A percentile compares a stretch with the other conserved stretches of the same genome.
Conservation (phyloP, 2,888 invertebrate species). For the Calameuta pallipes region DNA sequence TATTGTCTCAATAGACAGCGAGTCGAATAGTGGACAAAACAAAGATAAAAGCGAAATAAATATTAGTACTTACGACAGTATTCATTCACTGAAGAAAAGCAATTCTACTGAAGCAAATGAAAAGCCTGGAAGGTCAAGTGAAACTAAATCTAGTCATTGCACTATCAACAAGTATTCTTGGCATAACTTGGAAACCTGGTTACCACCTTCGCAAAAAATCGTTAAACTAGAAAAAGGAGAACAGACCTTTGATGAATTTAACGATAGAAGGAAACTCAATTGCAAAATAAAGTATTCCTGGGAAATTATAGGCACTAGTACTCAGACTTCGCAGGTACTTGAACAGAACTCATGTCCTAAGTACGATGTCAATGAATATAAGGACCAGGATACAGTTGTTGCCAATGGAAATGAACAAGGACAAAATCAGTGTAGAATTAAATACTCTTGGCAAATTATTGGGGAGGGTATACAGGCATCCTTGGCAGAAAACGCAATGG, state of each 20-base stretch:
- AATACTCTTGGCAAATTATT: constrained; percentile 51
- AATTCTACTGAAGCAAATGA: not conserved
- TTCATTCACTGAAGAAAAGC: not conserved
- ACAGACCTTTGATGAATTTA: not conserved
- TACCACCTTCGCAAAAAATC: constrained; percentile 32
- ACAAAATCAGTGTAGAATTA: constrained; percentile 32
- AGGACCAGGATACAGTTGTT: too few species aligned
- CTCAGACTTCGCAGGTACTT: constrained; percentile 44
- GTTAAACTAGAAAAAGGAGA: constrained; percentile 5
- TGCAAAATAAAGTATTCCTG: constrained; percentile 50
- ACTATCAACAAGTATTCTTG: constrained; percentile 32
- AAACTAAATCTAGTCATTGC: constrained; percentile 1
- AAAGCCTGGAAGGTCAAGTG: not conserved
- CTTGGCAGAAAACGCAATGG: constrained; percentile 21
- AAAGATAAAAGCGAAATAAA: not conserved
- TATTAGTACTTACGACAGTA: not conserved
- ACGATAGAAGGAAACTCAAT: constrained; percentile 18
- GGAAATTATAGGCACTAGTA: constrained; percentile 48
- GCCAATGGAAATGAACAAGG: not conserved
- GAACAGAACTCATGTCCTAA: constrained; percentile 16
- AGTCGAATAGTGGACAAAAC: not conserved
- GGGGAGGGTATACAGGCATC: constrained; percentile 43
- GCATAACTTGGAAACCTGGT: constrained; percentile 36
- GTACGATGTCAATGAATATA: not conserved
- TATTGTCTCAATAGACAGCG: not conserved